phyloP scores from a whole-genome alignment of 2,888 invertebrate genomes.

The Agapetus fuscipes region DNA sequence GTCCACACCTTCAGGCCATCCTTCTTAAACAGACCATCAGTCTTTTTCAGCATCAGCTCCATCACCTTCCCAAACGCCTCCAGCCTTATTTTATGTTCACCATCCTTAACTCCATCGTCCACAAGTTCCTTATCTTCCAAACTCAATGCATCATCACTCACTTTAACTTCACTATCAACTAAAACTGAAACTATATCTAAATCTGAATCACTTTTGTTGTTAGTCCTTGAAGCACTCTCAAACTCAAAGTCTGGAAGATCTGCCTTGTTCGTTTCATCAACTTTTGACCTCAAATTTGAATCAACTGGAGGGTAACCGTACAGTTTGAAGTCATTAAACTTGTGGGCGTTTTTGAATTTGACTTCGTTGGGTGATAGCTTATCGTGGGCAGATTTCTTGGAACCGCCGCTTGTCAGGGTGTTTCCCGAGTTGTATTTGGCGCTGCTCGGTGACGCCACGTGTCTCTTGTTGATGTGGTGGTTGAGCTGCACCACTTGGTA shows the following conservation, averaged over 20 bases:
- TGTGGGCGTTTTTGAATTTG: conserved; percentile 36
- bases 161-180: neutral
- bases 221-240: conserved; percentile 1
- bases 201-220: neutral
- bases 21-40: conserved; percentile 67
- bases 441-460: conserved; percentile 29
- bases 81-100: conserved; percentile 58
- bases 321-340: conserved; percentile 32
- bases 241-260: neutral
- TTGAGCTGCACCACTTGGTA: conserved; percentile 75
- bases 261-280: neutral
- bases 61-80: conserved; percentile 72
- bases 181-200: neutral
- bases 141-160: conserved; percentile 26
- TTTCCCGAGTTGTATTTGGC: conserved; percentile 28
- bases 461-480: conserved; percentile 47
- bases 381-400: conserved; percentile 30
- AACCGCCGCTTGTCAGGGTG: conserved; percentile 9
- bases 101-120: conserved; percentile 36
- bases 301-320: neutral
- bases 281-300: neutral
- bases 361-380: conserved; percentile 33
- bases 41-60: conserved; percentile 64
- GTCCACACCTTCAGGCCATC: conserved; percentile 74
- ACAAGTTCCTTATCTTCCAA: conserved; percentile 29